These are phyloP conservation scores for Epinephelus fuscoguttatus DNA, from an alignment of 2,113 vertebrate genomes.

Conservation along the genomic window DNA sequence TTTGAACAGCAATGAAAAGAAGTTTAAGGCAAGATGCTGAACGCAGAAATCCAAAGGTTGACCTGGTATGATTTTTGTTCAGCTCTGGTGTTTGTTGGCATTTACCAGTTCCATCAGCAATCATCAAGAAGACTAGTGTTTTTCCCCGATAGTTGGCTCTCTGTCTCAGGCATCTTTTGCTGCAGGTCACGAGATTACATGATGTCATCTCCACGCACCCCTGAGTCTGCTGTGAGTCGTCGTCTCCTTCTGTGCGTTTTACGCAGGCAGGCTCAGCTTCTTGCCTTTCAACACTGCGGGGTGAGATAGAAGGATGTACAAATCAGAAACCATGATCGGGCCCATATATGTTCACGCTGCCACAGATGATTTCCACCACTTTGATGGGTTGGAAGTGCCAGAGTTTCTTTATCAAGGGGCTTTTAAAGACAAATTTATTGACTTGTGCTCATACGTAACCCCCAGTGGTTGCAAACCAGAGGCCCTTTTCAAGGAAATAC, in stretches of 20 bases:
- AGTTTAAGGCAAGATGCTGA: constrained; percentile 95
- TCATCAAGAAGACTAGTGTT: constrained; percentile 84
- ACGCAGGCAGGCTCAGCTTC: constrained; percentile 99
- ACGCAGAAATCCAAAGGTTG: constrained; percentile 90
- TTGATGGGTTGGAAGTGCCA: not conserved
- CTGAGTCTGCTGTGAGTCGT: constrained; percentile 90
- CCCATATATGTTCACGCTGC: not conserved
- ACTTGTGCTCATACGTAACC: not conserved
- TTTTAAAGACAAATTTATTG: not conserved
- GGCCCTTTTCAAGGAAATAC: not conserved
- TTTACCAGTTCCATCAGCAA: constrained; percentile 77
- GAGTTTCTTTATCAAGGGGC: not conserved
- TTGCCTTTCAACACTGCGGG: constrained; percentile 97
- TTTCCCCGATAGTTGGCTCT: constrained; percentile 82
- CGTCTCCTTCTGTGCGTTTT: constrained; percentile 87
- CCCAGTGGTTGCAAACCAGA: not conserved
- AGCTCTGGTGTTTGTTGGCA: constrained; percentile 86
- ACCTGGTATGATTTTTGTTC: constrained; percentile 78
- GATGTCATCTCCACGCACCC: constrained; percentile 87
- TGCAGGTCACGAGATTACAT: constrained; percentile 77
- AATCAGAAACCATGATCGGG: not conserved
- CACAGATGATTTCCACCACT: not conserved
- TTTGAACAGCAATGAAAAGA: constrained; percentile 95
- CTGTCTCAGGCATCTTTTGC: constrained; percentile 90
- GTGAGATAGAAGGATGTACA: not conserved